These are phyloP conservation scores for Ornithorhynchus anatinus DNA, from an alignment of 2,113 vertebrate species.

Conservation along the genomic window DNA sequence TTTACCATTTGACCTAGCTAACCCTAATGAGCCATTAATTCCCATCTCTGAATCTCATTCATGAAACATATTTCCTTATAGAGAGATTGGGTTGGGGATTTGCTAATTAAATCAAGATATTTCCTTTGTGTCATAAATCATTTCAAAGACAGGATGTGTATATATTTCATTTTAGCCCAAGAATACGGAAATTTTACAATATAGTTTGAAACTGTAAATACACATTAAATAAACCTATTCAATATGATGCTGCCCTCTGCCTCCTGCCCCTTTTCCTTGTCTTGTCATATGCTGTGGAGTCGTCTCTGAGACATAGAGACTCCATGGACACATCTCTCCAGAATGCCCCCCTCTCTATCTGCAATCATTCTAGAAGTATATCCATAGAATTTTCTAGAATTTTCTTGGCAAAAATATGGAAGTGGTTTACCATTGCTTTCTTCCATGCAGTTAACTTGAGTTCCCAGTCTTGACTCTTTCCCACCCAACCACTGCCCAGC, in stretches of 20 bases:
- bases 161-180: not conserved
- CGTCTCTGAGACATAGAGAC: no score
- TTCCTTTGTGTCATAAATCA: not conserved
- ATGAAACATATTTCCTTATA: not conserved
- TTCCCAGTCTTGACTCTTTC: no score
- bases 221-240: not conserved
- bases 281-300: no score
- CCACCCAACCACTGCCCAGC: no score
- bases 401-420: no score
- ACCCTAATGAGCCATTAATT: not conserved
- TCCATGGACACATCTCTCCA: no score
- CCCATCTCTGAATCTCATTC: not conserved
- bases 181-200: not conserved
- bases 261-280: not conserved
- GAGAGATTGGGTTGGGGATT: not conserved
- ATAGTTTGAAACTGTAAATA: not conserved
- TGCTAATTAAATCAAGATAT: not conserved
- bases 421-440: no score
- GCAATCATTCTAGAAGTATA: no score
- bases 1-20: not conserved
- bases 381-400: no score
- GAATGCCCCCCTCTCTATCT: no score
- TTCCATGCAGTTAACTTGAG: no score
- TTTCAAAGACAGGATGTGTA: not conserved
- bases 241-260: not conserved